A percentile compares a stretch with the other conserved stretches of the same genome.
These are phyloP conservation scores for Galaxias olidus DNA, from an alignment of 2,797 vertebrate genomes.

Conservation along the genomic window DNA sequence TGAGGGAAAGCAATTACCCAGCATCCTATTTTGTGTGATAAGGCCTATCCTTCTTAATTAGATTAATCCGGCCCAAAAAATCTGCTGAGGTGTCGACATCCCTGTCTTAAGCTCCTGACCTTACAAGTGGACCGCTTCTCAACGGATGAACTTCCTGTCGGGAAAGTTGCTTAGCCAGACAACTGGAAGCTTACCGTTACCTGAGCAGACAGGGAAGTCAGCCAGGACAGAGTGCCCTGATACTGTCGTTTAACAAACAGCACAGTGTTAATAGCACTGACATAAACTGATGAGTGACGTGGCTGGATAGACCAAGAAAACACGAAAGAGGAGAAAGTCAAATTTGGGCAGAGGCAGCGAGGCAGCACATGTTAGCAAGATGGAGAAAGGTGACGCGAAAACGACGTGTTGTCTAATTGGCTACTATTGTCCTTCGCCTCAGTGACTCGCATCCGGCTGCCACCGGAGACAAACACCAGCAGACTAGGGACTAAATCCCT, in stretches of 20 bases:
- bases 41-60: slow-evolving; percentile 53
- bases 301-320: too few species aligned
- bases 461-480: not conserved
- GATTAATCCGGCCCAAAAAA: slow-evolving; percentile 44
- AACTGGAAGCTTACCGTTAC: too few species aligned
- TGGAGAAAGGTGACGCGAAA: slow-evolving; percentile 4
- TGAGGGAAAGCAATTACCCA: slow-evolving; percentile 63
- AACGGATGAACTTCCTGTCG: not conserved
- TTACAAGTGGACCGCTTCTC: slow-evolving; percentile 9
- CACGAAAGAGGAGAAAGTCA: too few species aligned
- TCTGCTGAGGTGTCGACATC: slow-evolving; percentile 15
- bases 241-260: not conserved
- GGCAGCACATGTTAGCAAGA: not conserved
- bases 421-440: not conserved
- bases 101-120: slow-evolving; percentile 10
- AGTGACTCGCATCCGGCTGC: slow-evolving; percentile 6
- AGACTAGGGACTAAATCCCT: slow-evolving; percentile 2
- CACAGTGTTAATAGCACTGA: too few species aligned
- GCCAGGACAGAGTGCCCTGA: not conserved
- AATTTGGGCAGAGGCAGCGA: not conserved
- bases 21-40: slow-evolving; percentile 61
- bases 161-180: not conserved
- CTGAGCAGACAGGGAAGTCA: not conserved
- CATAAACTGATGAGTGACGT: too few species aligned
- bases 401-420: slow-evolving; percentile 12